Percentiles rank a stretch among this genome's conserved stretches.
These are phyloP conservation scores for Suricata suricatta DNA, from an alignment of 2,113 vertebrate genomes.

Conservation along the genomic window DNA sequence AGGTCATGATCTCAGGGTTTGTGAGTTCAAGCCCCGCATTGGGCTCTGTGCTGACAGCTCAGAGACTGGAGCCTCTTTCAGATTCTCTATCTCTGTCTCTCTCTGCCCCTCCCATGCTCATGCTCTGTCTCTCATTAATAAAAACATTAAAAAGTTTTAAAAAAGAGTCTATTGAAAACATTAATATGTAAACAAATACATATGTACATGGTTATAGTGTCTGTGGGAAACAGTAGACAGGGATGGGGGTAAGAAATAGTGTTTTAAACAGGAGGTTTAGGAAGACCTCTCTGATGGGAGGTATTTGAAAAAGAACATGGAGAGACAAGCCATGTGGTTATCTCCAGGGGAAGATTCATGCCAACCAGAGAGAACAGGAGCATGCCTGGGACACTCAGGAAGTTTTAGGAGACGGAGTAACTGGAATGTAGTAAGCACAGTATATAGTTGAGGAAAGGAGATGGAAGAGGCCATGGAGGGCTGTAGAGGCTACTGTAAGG, in stretches of 20 bases:
- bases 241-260: background rate
- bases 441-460: background rate
- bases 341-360: background rate
- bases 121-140: no score
- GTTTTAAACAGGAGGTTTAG: background rate
- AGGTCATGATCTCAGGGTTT: no score
- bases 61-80: no score
- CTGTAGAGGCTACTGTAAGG: accelerated
- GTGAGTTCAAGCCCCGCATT: no score
- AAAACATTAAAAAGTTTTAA: no score
- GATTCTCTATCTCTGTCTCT: no score
- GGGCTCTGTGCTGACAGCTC: no score
- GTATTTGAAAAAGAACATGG: background rate
- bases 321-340: background rate
- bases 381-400: no score
- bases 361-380: background rate
- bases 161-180: background rate
- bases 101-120: no score
- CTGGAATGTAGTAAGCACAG: background rate
- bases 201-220: background rate
- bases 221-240: background rate
- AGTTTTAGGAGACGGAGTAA: background rate
- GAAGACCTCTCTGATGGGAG: background rate
- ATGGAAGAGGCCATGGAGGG: background rate
- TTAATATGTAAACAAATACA: background rate